Conservation (phyloP, 2,888 invertebrate genomes). For the Cephus spinipes region DNA sequence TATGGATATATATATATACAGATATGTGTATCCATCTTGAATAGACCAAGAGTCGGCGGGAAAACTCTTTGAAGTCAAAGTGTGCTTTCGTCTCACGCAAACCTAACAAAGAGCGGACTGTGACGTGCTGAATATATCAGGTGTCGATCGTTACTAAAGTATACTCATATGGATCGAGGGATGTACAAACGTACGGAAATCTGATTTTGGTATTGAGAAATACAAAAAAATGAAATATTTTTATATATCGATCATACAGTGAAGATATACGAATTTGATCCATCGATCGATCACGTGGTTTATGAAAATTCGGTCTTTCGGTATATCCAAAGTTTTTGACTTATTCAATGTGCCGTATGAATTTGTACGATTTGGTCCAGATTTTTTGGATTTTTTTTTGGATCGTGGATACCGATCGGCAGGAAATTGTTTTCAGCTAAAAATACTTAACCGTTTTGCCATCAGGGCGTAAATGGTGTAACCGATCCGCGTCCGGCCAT, state of each 20-base stretch:
- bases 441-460: conserved; percentile 15
- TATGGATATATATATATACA: conserved; percentile 9
- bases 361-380: too few species aligned
- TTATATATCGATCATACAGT: not conserved
- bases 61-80: not conserved
- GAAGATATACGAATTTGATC: not conserved
- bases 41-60: not conserved
- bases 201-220: not conserved
- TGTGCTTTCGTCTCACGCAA: not conserved
- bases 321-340: not conserved
- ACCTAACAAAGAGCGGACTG: not conserved
- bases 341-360: too few species aligned
- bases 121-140: not conserved
- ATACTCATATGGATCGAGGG: not conserved
- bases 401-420: not conserved
- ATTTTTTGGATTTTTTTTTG: not conserved
- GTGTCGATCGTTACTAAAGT: not conserved
- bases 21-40: not conserved
- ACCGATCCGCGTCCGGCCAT: conserved; percentile 20
- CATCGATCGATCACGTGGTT: not conserved
- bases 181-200: not conserved
- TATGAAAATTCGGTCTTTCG: not conserved
- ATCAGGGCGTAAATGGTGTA: conserved; percentile 14
- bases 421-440: conserved; percentile 14
- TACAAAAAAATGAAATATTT: not conserved